Base-by-base conservation (phyloP, 2,888 invertebrate genomes). In the Ditylenchus weischeri region DNA sequence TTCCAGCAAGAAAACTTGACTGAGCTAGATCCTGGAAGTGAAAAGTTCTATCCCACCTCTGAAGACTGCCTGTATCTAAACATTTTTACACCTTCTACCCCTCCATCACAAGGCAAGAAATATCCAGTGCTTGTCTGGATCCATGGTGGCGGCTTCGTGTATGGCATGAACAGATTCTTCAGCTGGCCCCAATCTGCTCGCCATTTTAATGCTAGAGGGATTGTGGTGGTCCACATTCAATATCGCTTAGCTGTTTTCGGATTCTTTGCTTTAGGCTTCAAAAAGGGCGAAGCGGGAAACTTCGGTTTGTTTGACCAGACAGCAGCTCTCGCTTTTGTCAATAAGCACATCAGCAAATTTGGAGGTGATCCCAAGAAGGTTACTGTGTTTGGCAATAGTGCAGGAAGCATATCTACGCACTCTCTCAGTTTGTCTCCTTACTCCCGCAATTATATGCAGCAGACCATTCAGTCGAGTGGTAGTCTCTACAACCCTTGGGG, bases 21-120 rank as follows among this genome's bases (percentile, higher is more conserved):
- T 21, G 43, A 10, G 8, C 15, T 43, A 15, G 11, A 13, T 43
- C 43, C 43, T 15, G 15, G 15, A 13, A 15, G 43, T 43, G 43
- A 43, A 13, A 10, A 13, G 11, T 43, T 13, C 43, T 43, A 13
- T 43, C 43, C 38, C 43, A 35, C 21, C 29, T 66, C 60, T 43
- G 95, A 95, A 84, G 94, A 95, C 83, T 95, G 94, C 78, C 87
- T 95, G 0, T 94, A 93, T 83, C 86, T 95, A 65, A 95, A 95
- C 83, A 87, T 95, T 11, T 15, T 54, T 21, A n/a, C 54, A 11
- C 54, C 54, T 10, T 29, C 15, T n/a, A 54, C 15, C 11, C 13
- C 54, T 15, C 29, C 54, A 54, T 11, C 11, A 2, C 10, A 11
- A 5, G 54, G 54, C n/a, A 1, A 15, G 11, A 29, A 29, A 54